Evolutionary conservation across 2,888 invertebrate species (phyloP).

Genomic region (Zaprionus lineosus): DNA sequence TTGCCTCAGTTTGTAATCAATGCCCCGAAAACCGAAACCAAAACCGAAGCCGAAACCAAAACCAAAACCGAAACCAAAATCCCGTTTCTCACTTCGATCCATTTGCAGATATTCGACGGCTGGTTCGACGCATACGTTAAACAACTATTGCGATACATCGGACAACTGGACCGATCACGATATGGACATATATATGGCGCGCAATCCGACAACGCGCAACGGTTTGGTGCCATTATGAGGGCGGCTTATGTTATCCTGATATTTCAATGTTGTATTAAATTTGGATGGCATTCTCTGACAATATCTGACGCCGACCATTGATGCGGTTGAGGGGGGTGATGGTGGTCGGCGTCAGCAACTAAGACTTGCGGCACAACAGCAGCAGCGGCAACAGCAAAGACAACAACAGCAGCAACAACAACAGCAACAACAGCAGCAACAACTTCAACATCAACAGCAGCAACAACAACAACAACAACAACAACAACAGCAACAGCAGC

Average conservation of each 20-base stretch:
- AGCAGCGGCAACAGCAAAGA: conserved; percentile 50
- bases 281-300: conserved; percentile 83
- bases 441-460: conserved; percentile 52
- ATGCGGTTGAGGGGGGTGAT: conserved; percentile 6
- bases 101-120: conserved; percentile 86
- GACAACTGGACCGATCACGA: conserved; percentile 98
- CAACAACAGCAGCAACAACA: conserved; percentile 45
- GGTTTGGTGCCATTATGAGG: conserved; percentile 91
- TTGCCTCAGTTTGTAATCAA: conserved; percentile 23
- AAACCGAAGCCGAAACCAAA: too few relatives aligned
- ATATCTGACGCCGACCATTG: conserved; percentile 77
- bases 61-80: too few relatives aligned
- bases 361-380: conserved; percentile 35
- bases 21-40: too few relatives aligned
- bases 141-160: conserved; percentile 93
- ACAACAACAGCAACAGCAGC: conserved; percentile 42
- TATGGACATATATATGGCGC: conserved; percentile 97
- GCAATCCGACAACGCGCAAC: conserved; percentile 93
- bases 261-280: conserved; percentile 83
- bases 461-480: conserved; percentile 59
- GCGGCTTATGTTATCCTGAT: conserved; percentile 83
- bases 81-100: not conserved
- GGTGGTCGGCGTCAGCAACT: conserved; percentile 64
- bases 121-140: conserved; percentile 91
- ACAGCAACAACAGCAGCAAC: conserved; percentile 49